phyloP scores from a whole-genome alignment of 2,888 invertebrate species.

The Tipula confusa region DNA sequence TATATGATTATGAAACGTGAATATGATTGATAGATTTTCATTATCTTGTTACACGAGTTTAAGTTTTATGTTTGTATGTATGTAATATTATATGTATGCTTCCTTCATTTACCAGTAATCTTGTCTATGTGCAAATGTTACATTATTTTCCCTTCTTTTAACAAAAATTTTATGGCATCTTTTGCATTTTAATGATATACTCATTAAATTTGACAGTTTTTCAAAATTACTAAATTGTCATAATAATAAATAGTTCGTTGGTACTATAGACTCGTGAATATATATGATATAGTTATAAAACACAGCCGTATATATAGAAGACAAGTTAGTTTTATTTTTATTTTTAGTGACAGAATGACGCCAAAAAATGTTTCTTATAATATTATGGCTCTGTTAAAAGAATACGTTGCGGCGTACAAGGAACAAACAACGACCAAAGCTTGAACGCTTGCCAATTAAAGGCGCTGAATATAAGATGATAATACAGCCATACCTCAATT shows the following conservation, averaged over 20 bases:
- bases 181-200: not conserved
- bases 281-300: too few species aligned
- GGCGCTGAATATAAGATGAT: not conserved
- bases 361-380: not conserved
- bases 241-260: not conserved
- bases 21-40: constrained; percentile 3
- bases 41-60: not conserved
- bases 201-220: not conserved
- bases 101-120: not conserved
- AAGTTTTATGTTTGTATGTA: too few species aligned
- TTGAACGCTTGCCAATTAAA: not conserved
- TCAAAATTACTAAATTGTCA: too few species aligned
- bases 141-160: not conserved
- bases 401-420: not conserved
- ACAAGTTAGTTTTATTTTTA: not conserved
- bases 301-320: not conserved
- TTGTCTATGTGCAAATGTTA: not conserved
- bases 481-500: too few species aligned
- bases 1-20: constrained; percentile 15
- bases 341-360: not conserved
- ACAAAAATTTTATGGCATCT: not conserved
- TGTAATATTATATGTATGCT: not conserved
- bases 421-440: not conserved
- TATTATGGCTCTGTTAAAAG: not conserved
- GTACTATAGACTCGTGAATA: too few species aligned